Evolutionary conservation across 2,113 vertebrate species (phyloP), one percentile per base, ranked within the genome.

Genomic region (Chrysemys picta): DNA sequence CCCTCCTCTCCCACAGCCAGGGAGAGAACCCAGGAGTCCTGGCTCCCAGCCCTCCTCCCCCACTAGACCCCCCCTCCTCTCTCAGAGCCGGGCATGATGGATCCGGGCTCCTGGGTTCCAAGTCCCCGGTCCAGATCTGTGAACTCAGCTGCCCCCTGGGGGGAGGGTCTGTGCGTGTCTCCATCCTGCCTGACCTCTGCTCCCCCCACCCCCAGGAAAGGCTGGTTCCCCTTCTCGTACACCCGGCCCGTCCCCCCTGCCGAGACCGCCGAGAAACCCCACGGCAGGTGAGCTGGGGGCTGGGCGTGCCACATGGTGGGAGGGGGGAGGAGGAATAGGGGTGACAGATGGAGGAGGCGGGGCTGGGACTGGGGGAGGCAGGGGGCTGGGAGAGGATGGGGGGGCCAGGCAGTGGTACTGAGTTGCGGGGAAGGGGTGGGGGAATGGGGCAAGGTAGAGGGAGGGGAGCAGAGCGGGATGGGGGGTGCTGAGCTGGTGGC

Each of bases 181-280:
- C 11, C 22, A 2, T 76, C 38, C 31, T 45, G 42, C 42, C 27
- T 38, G 72, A 45, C 29, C 21, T 57, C 17, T 35, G 42, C 5
- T 50, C 62, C 25, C 82, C 17, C 47, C 69, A 91, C 76, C 84
- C 42, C 62, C 96, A 99, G 98, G 96, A 99, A 99, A 98, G 99
- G 99, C 96, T 99, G 99, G 99, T 99, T 99, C 96, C 99, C 99
- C 81, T 98, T 98, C 96, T 98, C 99, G 89, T 99, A 99, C 97
- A 99, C 99, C 78, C 98, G 98, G 72, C 97, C 98, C 3, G 95
- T 98, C 31, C 96, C 97, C 27, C 52, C 89, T 12, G 35, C 76
- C n/a, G 97, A 94, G 82, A 95, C 92, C 84, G 65, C 92, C 5
- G 98, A 98, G 82, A 97, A 97, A 57, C 91, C 96, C 1, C 97